Conservation (phyloP, 2,113 vertebrate genomes). For the Pelvicachromis taeniatus region DNA sequence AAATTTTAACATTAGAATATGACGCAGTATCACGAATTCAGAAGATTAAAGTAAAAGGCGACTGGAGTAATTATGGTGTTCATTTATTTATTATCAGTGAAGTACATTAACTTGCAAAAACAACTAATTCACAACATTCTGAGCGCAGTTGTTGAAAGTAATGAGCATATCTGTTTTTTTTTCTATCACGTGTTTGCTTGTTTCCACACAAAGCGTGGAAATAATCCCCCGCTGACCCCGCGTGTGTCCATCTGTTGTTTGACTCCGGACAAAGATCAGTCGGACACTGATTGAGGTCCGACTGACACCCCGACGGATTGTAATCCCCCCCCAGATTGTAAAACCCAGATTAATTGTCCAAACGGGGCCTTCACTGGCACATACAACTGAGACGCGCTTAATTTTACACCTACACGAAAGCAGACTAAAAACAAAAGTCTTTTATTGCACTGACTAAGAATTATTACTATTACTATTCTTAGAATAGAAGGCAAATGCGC, state of each 20-base stretch:
- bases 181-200: background rate
- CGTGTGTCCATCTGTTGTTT: slow-evolving; percentile 59
- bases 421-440: background rate
- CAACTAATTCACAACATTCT: background rate
- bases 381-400: background rate
- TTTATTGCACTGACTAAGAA: background rate
- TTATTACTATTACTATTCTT: background rate
- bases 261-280: slow-evolving; percentile 50
- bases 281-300: slow-evolving; percentile 41
- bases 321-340: slow-evolving; percentile 42
- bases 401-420: background rate
- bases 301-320: background rate
- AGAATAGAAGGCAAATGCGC: background rate
- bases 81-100: background rate
- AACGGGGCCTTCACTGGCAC: background rate
- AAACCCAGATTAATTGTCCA: slow-evolving; percentile 37
- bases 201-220: background rate
- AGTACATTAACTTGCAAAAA: background rate
- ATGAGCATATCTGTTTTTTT: background rate
- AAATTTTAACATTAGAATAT: background rate
- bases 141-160: background rate
- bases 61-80: background rate
- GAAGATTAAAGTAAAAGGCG: background rate
- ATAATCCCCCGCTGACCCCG: slow-evolving; percentile 53
- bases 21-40: no score